phyloP scores from a whole-genome alignment of 2,113 vertebrate species.

The Neogobius melanostomus region DNA sequence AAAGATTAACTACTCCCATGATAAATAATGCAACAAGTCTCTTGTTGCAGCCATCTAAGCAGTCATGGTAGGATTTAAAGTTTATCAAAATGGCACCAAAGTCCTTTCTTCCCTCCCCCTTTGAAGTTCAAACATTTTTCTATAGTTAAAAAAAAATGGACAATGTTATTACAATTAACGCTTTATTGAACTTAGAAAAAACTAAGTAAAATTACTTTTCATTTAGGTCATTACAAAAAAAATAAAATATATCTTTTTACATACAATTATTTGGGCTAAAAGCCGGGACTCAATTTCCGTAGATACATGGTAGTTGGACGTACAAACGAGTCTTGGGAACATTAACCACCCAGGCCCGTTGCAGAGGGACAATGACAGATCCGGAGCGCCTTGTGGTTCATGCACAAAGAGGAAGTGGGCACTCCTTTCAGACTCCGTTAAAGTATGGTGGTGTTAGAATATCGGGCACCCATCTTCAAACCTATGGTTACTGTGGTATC shows the following conservation, averaged over 20 bases:
- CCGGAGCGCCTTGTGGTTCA: background rate
- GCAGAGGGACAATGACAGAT: conserved; percentile 5
- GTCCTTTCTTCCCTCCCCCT: too few relatives aligned
- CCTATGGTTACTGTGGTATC: background rate
- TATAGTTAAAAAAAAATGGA: too few relatives aligned
- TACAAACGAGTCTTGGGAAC: background rate
- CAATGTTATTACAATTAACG: conserved; percentile 2
- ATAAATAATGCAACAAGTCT: conserved; percentile 31
- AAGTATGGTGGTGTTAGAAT: background rate
- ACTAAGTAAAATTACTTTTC: conserved; percentile 19
- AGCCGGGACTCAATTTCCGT: conserved; percentile 1
- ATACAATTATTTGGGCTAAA: conserved; percentile 3
- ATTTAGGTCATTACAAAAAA: background rate
- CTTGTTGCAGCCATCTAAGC: background rate
- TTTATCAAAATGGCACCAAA: too few relatives aligned
- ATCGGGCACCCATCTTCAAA: background rate
- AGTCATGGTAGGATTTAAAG: too few relatives aligned
- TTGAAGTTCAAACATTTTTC: too few relatives aligned
- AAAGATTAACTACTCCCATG: conserved; percentile 20
- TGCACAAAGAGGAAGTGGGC: background rate
- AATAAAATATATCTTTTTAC: background rate
- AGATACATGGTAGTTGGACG: background rate
- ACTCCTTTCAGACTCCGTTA: background rate
- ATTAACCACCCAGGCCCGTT: too few relatives aligned
- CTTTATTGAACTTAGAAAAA: conserved; percentile 53